A percentile compares a stretch with the other conserved stretches of the same genome.
Conservation (phyloP, 2,797 vertebrate species). For the Remorina albescens region DNA sequence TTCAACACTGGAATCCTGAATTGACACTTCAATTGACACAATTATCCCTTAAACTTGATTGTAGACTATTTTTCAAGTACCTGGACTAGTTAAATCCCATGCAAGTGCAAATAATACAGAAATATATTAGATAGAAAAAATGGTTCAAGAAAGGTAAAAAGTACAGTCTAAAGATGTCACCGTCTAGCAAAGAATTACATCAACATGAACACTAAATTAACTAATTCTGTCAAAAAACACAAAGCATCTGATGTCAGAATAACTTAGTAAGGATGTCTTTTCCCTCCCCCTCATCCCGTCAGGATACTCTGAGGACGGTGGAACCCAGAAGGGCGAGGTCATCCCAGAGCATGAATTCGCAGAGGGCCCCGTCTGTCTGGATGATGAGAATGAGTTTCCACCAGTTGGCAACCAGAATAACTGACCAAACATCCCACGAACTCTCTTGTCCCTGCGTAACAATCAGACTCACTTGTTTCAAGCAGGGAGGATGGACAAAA, state of each 20-base stretch:
- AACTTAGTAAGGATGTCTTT: neutral
- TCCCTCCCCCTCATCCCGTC: constrained; percentile 15
- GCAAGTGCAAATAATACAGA: neutral
- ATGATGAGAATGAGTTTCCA: constrained; percentile 95
- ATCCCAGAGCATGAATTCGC: constrained; percentile 96
- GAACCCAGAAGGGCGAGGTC: constrained; percentile 91
- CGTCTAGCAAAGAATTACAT: neutral
- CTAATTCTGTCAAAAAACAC: neutral
- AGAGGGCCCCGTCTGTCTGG: constrained; percentile 91
- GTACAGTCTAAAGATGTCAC: neutral
- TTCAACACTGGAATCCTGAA: neutral
- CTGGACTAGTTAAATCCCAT: neutral
- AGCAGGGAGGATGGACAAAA: constrained; percentile 47
- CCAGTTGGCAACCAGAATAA: constrained; percentile 91
- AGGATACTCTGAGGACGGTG: constrained; percentile 95
- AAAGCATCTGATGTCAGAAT: neutral
- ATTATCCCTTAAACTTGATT: no score
- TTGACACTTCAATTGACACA: no score
- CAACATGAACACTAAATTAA: no score
- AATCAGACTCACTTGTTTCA: constrained; percentile 47
- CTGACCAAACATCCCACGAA: constrained; percentile 72
- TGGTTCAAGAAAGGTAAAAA: neutral
- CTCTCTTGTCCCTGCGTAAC: constrained; percentile 21
- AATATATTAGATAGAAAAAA: constrained; percentile 7
- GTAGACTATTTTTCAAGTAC: neutral